Evolutionary conservation across 2,888 invertebrate genomes (phyloP).

Genomic region (Microchrysa polita): DNA sequence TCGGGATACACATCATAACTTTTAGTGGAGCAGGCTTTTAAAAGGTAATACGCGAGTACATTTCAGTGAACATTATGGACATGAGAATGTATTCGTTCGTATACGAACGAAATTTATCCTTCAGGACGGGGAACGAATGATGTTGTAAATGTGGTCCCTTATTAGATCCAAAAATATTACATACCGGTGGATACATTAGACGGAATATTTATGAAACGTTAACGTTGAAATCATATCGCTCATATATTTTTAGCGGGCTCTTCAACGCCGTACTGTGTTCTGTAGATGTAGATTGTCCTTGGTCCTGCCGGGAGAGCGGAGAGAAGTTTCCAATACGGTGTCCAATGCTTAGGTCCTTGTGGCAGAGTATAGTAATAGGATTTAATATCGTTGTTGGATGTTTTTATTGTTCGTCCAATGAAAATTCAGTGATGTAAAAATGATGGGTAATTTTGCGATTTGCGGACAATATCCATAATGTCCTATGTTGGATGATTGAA

Average conservation of each 20-base stretch:
- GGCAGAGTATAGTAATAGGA: too few relatives aligned
- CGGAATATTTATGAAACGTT: conserved; percentile 24
- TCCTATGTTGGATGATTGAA: conserved; percentile 6
- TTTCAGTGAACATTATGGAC: conserved; percentile 17
- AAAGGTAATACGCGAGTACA: too few relatives aligned
- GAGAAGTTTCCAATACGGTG: neutral
- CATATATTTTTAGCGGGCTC: neutral
- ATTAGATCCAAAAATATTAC: conserved; percentile 7
- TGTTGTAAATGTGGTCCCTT: neutral
- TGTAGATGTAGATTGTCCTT: neutral
- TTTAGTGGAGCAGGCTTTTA: conserved; percentile 23
- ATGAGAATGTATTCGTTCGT: neutral
- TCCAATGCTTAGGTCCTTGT: neutral
- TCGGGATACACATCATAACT: conserved; percentile 14
- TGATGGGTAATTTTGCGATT: conserved; percentile 28
- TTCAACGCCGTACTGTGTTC: neutral
- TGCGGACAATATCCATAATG: conserved; percentile 31
- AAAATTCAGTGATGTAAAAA: conserved; percentile 24
- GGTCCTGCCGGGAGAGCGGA: too few relatives aligned
- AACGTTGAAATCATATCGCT: neutral
- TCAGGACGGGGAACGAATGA: neutral
- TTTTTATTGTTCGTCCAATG: neutral
- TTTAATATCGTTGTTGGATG: neutral
- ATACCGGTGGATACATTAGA: conserved; percentile 10
- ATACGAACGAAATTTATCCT: neutral